These are phyloP conservation scores for Ditula angustiorana DNA, from an alignment of 2,888 invertebrate species.

Conservation along the genomic window DNA sequence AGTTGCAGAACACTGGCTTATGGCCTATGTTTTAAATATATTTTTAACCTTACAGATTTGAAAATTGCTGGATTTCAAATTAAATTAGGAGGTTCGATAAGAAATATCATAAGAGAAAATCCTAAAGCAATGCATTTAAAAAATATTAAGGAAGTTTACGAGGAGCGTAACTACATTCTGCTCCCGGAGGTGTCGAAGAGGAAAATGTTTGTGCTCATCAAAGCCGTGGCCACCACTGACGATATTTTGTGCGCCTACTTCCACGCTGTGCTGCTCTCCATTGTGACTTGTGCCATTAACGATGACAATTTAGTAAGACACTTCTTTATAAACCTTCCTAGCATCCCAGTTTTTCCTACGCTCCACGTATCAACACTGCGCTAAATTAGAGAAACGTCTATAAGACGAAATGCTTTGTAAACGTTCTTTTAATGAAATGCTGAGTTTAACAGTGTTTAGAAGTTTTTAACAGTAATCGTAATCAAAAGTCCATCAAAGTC, in stretches of 20 bases:
- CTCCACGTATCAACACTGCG: too few relatives aligned
- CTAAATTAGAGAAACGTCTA: too few relatives aligned
- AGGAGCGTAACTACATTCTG: conserved; percentile 82
- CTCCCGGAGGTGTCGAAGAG: conserved; percentile 73
- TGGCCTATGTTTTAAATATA: too few relatives aligned
- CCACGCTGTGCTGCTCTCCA: conserved; percentile 86
- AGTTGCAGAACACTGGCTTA: too few relatives aligned
- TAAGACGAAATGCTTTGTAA: too few relatives aligned
- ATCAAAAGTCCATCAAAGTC: too few relatives aligned
- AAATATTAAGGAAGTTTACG: conserved; percentile 73
- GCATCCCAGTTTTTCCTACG: too few relatives aligned
- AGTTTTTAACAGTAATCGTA: too few relatives aligned
- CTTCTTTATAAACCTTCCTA: too few relatives aligned
- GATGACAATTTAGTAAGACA: conserved; percentile 59
- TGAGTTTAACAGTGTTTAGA: too few relatives aligned
- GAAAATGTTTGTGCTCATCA: conserved; percentile 85
- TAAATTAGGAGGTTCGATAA: conserved; percentile 85
- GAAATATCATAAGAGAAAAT: conserved; percentile 54
- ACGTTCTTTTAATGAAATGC: too few relatives aligned
- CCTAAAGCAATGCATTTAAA: conserved; percentile 60
- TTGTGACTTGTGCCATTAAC: conserved; percentile 64
- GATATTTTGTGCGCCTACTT: conserved; percentile 89
- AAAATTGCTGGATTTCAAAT: conserved; percentile 87
- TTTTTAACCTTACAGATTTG: conserved; percentile 75
- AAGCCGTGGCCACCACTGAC: conserved; percentile 74